Evolutionary conservation across 2,888 invertebrate genomes (phyloP), one percentile per base, ranked within the genome.

Genomic region (Adelphocoris suturalis): DNA sequence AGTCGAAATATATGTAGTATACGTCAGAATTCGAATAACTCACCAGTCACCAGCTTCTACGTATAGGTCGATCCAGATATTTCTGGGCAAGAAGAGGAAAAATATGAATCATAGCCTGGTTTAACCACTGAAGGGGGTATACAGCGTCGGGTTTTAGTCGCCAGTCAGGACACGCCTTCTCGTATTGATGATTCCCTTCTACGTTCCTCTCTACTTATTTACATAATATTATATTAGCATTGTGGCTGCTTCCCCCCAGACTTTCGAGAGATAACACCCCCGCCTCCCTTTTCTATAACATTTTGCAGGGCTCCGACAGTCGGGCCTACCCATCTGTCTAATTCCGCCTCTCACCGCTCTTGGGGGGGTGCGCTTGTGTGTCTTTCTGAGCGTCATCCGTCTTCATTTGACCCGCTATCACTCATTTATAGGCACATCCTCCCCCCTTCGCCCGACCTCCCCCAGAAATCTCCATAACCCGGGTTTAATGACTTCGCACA

Each of bases 371-470:
- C 78, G 46, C 46, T 46, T 61, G 87, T 76, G 48, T 75, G 37
- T 47, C 87, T 46, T 48, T 47, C n/a, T 28, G 14, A n/a, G 55
- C 68, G 23, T 82, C 87, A 90, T 90, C 90, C 61, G 87, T 90
- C 90, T 90, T 90, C 90, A 90, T 90, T 90, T 90, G 82, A 57
- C 16, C 84, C 75, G 68, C 90, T 89, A 90, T 90, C 90, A 90
- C 87, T 90, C 90, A 90, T 90, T 90, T 90, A 90, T 68, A 84
- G 75, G 81, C 82, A 89, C 61, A 76, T 75, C 37, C 61, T 16
- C 52, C n/a, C 61, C 85, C 61, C 23, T 4, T 80, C 4, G 5
- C 80, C 4, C 37, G 16, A 11, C 28, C 7, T 16, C 11, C 28
- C 48, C 81, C n/a, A 19, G n/a, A 23, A 47, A 82, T 82, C 82